phyloP scores from a whole-genome alignment of 2,797 vertebrate genomes.

The Pempheris klunzingeri region DNA sequence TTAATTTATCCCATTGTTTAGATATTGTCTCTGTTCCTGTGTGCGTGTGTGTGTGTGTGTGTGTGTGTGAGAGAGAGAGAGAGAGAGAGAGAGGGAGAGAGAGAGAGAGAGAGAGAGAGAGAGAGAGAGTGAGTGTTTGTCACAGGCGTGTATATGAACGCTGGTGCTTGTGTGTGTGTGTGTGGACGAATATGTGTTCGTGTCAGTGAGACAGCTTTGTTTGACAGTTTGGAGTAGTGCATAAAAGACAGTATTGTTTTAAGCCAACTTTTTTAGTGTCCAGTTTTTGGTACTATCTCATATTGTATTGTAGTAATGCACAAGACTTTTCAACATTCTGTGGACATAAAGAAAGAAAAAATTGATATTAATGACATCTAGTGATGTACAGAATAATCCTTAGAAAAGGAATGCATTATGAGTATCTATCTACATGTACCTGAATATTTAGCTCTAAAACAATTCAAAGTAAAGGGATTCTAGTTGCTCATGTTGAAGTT shows the following conservation, averaged over 20 bases:
- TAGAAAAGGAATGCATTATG: constrained; percentile 78
- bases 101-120: neutral
- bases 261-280: constrained; percentile 80
- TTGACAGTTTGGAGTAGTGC: constrained; percentile 57
- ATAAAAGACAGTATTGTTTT: constrained; percentile 78
- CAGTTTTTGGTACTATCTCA: constrained; percentile 82
- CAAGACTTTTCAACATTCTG: constrained; percentile 78
- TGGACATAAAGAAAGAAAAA: constrained; percentile 70
- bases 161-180: constrained; percentile 39
- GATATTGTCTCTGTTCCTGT: constrained; percentile 47
- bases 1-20: constrained; percentile 73
- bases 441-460: constrained; percentile 81
- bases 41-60: constrained; percentile 41
- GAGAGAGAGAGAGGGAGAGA: neutral
- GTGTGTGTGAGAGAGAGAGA: constrained; percentile 9
- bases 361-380: constrained; percentile 63
- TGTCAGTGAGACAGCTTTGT: constrained; percentile 59
- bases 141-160: constrained; percentile 23
- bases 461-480: constrained; percentile 66
- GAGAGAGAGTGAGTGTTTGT: constrained; percentile 17
- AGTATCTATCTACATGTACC: constrained; percentile 80
- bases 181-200: constrained; percentile 34
- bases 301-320: constrained; percentile 80
- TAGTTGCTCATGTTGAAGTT: constrained; percentile 76
- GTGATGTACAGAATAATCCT: constrained; percentile 77